Evolutionary conservation across 2,888 invertebrate genomes (phyloP).

Genomic region (Poecilus cupreus): DNA sequence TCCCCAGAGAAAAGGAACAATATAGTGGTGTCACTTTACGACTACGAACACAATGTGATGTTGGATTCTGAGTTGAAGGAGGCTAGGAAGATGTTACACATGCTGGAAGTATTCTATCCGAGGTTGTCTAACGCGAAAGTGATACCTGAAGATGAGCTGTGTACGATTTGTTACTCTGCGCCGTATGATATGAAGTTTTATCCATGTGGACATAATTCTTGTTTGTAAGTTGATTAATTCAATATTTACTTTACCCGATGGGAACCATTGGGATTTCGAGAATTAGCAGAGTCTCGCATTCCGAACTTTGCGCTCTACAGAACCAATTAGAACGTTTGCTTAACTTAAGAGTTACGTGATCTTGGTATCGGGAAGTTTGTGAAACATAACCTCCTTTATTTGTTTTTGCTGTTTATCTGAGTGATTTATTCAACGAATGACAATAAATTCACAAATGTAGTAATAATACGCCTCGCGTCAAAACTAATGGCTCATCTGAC

Average conservation of each 20-base stretch:
- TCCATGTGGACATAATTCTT: conserved; percentile 53
- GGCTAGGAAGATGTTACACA: conserved; percentile 24
- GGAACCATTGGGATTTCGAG: too few species aligned
- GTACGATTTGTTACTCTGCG: conserved; percentile 50
- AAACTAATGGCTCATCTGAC: too few species aligned
- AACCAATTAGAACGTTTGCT: too few species aligned
- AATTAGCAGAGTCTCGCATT: neutral
- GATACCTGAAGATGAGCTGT: conserved; percentile 49
- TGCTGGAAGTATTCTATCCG: conserved; percentile 21
- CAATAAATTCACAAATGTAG: too few species aligned
- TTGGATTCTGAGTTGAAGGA: neutral
- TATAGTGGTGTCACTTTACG: conserved; percentile 25
- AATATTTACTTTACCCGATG: neutral
- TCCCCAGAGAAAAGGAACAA: conserved; percentile 46
- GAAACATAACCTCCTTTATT: too few species aligned
- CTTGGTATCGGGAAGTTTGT: too few species aligned
- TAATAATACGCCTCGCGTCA: too few species aligned
- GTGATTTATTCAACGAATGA: too few species aligned
- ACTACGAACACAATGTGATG: conserved; percentile 38
- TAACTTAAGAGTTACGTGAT: neutral
- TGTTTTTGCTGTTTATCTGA: too few species aligned
- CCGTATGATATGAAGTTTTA: conserved; percentile 52
- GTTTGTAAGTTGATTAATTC: conserved; percentile 39
- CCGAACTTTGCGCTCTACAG: neutral
- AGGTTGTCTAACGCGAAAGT: conserved; percentile 30